phyloP scores from a whole-genome alignment of 2,113 vertebrate genomes.

The Dolichotis patagonum region DNA sequence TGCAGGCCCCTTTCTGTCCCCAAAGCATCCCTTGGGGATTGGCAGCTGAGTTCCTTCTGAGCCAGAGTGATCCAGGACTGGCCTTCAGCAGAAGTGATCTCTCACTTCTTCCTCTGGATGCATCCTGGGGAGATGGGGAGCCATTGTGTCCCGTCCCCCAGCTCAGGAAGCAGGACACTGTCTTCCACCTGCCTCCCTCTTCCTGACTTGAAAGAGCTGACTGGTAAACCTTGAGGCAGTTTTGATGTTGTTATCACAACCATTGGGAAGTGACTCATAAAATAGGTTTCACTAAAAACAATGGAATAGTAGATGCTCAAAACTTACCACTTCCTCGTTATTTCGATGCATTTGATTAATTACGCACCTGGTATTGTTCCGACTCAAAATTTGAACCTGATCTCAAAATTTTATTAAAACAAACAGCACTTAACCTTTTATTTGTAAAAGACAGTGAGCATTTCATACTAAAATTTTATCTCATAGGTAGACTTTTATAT shows the following conservation, averaged over 20 bases:
- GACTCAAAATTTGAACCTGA: accelerated
- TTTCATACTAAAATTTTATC: background rate
- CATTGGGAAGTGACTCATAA: background rate
- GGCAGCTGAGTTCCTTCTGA: background rate
- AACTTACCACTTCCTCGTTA: background rate
- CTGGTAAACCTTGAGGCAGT: background rate
- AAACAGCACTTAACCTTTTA: background rate
- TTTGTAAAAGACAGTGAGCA: background rate
- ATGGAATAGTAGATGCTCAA: background rate
- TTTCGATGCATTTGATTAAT: background rate
- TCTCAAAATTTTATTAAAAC: background rate
- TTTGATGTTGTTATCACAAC: background rate
- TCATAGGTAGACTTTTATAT: background rate
- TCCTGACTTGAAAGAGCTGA: too few relatives aligned
- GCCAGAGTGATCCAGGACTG: background rate
- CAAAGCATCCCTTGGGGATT: background rate
- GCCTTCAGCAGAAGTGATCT: background rate
- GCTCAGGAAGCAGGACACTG: background rate
- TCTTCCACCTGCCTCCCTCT: background rate
- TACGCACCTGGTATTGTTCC: background rate
- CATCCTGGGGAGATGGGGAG: background rate
- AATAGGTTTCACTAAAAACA: background rate
- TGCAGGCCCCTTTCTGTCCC: too few relatives aligned
- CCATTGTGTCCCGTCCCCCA: background rate
- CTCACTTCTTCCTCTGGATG: background rate